Percentiles rank a stretch among this genome's conserved stretches.
These are phyloP conservation scores for Melinaea marsaeus DNA, from an alignment of 2,888 invertebrate species.

Conservation along the genomic window DNA sequence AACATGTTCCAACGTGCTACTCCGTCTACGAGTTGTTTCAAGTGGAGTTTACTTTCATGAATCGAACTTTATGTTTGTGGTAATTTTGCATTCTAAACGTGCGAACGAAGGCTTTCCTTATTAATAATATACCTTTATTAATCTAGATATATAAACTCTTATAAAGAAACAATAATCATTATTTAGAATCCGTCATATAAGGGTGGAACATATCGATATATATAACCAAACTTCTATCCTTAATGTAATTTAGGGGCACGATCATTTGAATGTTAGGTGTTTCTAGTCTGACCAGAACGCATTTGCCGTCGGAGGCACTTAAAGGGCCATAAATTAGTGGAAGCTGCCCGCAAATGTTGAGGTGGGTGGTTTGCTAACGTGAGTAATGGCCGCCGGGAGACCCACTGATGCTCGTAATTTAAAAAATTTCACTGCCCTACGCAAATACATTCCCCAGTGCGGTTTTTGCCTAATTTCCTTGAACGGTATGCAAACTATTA, in stretches of 20 bases:
- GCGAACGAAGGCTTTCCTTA: no score
- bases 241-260: slow-evolving; percentile 14
- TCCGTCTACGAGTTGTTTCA: not conserved
- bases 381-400: slow-evolving; percentile 65
- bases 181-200: no score
- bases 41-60: not conserved
- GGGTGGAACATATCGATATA: no score
- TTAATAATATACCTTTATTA: no score
- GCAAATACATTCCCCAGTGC: slow-evolving; percentile 32
- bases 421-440: slow-evolving; percentile 38
- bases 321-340: slow-evolving; percentile 72
- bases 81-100: not conserved
- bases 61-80: not conserved
- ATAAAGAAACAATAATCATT: no score
- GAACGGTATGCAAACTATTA: slow-evolving; percentile 12
- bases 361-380: slow-evolving; percentile 64
- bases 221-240: not conserved
- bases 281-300: slow-evolving; percentile 58
- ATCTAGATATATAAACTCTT: no score
- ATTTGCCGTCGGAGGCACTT: slow-evolving; percentile 62
- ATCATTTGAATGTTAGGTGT: slow-evolving; percentile 28
- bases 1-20: no score
- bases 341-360: slow-evolving; percentile 68
- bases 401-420: slow-evolving; percentile 50
- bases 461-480: slow-evolving; percentile 27